A percentile compares a stretch with the other conserved stretches of the same genome.
Evolutionary conservation across 2,113 vertebrate genomes (phyloP).

Genomic region (Podiceps cristatus): DNA sequence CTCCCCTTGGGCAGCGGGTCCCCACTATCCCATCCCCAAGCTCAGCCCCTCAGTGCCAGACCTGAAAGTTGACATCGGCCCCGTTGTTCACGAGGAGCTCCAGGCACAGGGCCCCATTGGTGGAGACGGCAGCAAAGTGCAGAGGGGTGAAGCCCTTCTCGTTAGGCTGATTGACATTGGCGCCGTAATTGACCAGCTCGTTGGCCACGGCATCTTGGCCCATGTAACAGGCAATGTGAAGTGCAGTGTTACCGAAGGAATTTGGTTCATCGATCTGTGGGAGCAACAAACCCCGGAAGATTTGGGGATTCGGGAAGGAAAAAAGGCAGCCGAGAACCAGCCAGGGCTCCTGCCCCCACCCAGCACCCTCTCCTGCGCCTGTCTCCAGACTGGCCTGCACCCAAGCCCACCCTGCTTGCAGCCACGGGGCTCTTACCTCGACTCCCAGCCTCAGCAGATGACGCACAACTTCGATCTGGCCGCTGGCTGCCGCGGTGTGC

Average conservation of each 20-base stretch:
- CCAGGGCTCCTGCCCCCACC: neutral
- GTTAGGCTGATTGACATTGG: slow-evolving; percentile 93
- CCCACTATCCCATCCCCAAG: neutral
- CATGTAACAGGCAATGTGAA: slow-evolving; percentile 94
- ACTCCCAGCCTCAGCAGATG: slow-evolving; percentile 87
- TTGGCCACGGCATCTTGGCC: slow-evolving; percentile 92
- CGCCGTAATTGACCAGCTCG: slow-evolving; percentile 91
- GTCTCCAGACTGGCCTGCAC: fast-evolving
- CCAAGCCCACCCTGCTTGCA: fast-evolving
- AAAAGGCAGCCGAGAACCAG: neutral
- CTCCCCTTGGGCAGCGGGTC: neutral
- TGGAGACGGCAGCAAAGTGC: slow-evolving; percentile 92
- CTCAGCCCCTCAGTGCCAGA: neutral
- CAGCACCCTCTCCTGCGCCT: neutral
- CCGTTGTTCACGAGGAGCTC: slow-evolving; percentile 96
- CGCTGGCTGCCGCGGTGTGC: slow-evolving; percentile 90
- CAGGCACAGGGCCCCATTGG: slow-evolving; percentile 91
- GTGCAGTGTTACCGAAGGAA: slow-evolving; percentile 91
- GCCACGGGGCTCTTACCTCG: slow-evolving; percentile 79
- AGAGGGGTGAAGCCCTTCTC: slow-evolving; percentile 89
- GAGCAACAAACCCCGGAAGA: no score
- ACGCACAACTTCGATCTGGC: slow-evolving; percentile 89
- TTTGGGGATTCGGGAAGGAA: neutral
- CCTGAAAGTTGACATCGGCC: slow-evolving; percentile 93
- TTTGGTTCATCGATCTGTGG: slow-evolving; percentile 90